Evolutionary conservation across 2,888 invertebrate genomes (phyloP).

Genomic region (Quadroppia sp.): DNA sequence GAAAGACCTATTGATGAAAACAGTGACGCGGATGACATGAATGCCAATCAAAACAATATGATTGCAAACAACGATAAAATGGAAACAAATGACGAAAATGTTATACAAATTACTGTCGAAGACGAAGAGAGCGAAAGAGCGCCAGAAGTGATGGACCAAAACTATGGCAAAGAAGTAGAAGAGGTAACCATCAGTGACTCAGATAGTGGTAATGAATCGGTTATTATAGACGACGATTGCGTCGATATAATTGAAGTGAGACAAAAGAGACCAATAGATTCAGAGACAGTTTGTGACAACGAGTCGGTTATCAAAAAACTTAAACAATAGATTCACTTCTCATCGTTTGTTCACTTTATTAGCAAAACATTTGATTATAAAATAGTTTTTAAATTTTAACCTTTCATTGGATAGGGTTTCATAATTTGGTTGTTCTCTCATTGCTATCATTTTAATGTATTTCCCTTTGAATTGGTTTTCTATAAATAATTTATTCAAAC

Average conservation of each 20-base stretch:
- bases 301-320: background rate
- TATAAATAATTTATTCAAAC: background rate
- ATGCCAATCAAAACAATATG: background rate
- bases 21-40: background rate
- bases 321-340: background rate
- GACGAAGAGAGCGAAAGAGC: background rate
- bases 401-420: background rate
- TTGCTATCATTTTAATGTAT: background rate
- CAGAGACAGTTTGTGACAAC: background rate
- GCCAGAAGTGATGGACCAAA: background rate
- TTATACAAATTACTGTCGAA: background rate
- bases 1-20: background rate
- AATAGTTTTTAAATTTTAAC: background rate
- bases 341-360: background rate
- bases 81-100: background rate
- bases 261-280: constrained; percentile 1
- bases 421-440: background rate
- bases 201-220: constrained; percentile 2
- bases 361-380: background rate
- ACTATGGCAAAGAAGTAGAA: background rate
- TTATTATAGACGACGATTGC: constrained; percentile 26
- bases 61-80: background rate
- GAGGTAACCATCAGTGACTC: constrained; percentile 34
- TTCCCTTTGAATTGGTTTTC: background rate
- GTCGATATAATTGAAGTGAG: constrained; percentile 28